Evolutionary conservation across 1,140 invertebrate species (phyloP), one percentile per base, ranked within the genome.

Genomic region (Hypothenemus hampei): DNA sequence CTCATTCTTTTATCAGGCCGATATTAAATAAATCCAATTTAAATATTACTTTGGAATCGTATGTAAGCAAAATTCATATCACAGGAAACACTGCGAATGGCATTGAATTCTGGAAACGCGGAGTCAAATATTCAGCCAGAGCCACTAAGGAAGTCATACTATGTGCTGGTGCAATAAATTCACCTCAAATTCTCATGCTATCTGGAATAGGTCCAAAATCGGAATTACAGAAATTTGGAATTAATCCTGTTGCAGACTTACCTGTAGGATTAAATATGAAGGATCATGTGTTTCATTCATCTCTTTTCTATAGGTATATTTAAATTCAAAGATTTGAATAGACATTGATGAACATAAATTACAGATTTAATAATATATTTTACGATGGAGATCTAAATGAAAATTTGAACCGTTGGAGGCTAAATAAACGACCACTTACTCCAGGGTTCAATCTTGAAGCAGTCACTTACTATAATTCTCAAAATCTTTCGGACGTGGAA

Each of bases 61-160:
- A 79, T 59, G 85, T 81, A 4, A 62, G 44, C 1, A 57, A 57
- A 59, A 50, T 62, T 20, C 10, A 47, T 8, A 47, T 44, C 2
- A 40, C 69, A 0, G 68, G 64, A 0, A 78, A 77, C 20, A 69
- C 75, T 5, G 82, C 79, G 0, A 71, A 75, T 7, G 84, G 82
- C 1, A 80, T 87, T 0, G 57, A 69, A 45, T 85, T 86, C 58
- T 72, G 69, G 10, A 75, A 77, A 57, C 60, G 70, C 1, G 70
- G 71, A 0, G 13, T 47, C n/a, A 67, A 61, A 15, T 69, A 75
- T 33, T 70, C 65, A 1, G 74, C 80, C 0, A 65, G 61, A 29
- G 81, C 81, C 1, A 72, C 56, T 1, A 78, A 76, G 62, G 86
- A 89, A 72, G 77, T 88, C 0, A 80, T 89, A 7, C n/a, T 81